Evolutionary conservation across 1,140 invertebrate genomes (phyloP), one percentile per base, ranked within the genome.

Genomic region (Drosophila albomicans): DNA sequence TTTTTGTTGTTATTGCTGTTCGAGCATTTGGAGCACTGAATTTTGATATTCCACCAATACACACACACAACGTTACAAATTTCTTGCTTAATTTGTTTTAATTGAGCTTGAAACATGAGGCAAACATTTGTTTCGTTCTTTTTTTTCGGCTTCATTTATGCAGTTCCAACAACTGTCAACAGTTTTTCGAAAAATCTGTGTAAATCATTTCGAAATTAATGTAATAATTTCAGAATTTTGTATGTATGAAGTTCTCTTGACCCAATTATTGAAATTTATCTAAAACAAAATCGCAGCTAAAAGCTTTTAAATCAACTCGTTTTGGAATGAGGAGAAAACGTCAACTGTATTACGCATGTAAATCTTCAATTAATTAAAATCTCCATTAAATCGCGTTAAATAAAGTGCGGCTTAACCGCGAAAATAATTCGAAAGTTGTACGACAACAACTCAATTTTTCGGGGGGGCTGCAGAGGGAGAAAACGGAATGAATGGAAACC

Each of bases 51-150:
- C 61, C 25, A 41, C 46, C 11, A 48, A 43, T 11, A 70, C 28
- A 59, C 38, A 51, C 32, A 59, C 45, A 30, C 43, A 62, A 54
- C 57, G 58, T 46, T 68, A 76, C 73, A 71, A 73, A 73, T 79
- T 77, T 77, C 67, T 74, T 78, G 82, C 73, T 87, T 87, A 87
- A 87, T 87, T 88, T 87, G 61, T 72, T 81, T 89, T 89, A 88
- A 88, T 88, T 89, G 81, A 89, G 85, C 85, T 68, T 78, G 78
- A 81, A 89, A 88, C 51, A 76, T 68, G 63, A 78, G 65, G 49
- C 45, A 71, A 75, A 81, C 85, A 81, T 81, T 78, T 84, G 74
- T 59, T 64, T 74, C 52, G 35, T 30, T 67, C 35, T 56, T 63
- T 61, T 67, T 20, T 11, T 10, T 48, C n/a, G 58, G 2, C n/a